These are phyloP conservation scores for Xestia rhomboidea DNA, from an alignment of 2,888 invertebrate species.

Conservation along the genomic window DNA sequence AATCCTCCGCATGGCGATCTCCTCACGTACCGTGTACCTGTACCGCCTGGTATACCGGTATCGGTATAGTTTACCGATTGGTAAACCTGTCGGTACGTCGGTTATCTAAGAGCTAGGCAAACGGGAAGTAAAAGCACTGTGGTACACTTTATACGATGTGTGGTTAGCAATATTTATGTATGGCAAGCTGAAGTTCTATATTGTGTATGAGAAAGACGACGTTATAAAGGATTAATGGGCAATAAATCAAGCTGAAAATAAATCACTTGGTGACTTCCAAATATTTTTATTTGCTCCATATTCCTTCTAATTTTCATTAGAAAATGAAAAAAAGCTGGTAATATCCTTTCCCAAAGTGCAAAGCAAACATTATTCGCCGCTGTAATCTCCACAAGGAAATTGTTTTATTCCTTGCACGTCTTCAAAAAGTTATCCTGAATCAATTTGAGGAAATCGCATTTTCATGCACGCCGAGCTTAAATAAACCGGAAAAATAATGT, in stretches of 20 bases:
- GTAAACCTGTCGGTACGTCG: constrained; percentile 20
- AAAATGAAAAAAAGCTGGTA: constrained; percentile 59
- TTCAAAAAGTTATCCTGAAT: constrained; percentile 61
- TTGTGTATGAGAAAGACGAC: not conserved
- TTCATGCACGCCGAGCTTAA: constrained; percentile 54
- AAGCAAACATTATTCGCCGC: constrained; percentile 67
- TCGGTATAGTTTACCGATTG: constrained; percentile 33
- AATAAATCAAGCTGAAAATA: not conserved
- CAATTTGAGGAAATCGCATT: constrained; percentile 68
- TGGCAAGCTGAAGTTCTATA: not conserved
- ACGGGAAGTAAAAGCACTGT: constrained; percentile 35
- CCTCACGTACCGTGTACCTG: constrained; percentile 77
- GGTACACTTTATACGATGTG: constrained; percentile 18
- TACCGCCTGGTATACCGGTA: constrained; percentile 57
- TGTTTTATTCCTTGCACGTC: constrained; percentile 65
- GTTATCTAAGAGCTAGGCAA: constrained; percentile 43
- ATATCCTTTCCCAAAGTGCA: constrained; percentile 68
- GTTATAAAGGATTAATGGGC: not conserved
- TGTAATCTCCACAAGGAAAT: constrained; percentile 71
- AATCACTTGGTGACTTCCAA: not conserved
- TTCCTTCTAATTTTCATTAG: constrained; percentile 41
- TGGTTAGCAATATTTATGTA: constrained; percentile 16
- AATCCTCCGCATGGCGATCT: constrained; percentile 72
- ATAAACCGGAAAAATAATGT: constrained; percentile 44
- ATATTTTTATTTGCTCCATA: constrained; percentile 13